phyloP scores from a whole-genome alignment of 2,888 invertebrate genomes.

The Tortricodes alternella region DNA sequence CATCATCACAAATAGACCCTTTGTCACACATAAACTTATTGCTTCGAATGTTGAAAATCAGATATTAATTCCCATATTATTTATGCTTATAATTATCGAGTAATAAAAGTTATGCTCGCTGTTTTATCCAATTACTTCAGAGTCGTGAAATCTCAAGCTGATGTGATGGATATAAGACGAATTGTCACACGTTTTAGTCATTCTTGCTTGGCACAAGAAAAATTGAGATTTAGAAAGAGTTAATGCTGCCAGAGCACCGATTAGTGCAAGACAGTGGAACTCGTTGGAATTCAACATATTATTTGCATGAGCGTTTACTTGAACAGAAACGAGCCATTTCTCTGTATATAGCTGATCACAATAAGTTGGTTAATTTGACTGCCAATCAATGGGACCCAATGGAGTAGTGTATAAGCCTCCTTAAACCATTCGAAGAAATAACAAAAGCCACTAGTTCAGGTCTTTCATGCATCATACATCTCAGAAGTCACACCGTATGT shows the following conservation, averaged over 20 bases:
- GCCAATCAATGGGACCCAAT: conserved; percentile 36
- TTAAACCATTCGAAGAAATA: conserved; percentile 43
- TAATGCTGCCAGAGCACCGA: conserved; percentile 41
- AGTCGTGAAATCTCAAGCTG: conserved; percentile 42
- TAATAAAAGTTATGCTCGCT: no score
- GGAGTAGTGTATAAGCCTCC: conserved; percentile 38
- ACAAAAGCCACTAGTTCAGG: conserved; percentile 41
- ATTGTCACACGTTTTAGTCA: conserved; percentile 46
- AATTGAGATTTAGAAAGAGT: conserved; percentile 41
- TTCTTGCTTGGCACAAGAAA: conserved; percentile 37
- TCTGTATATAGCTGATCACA: conserved; percentile 35
- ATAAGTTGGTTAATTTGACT: conserved; percentile 34
- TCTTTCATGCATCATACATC: conserved; percentile 38
- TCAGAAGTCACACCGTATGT: conserved; percentile 38
- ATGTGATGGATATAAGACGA: conserved; percentile 40
- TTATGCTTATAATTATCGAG: no score
- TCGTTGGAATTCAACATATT: conserved; percentile 40
- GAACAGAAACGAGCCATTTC: conserved; percentile 40
- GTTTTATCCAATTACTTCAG: conserved; percentile 44
- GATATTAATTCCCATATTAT: no score
- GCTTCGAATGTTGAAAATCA: no score
- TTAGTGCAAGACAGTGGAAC: conserved; percentile 40
- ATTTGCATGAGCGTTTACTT: conserved; percentile 36
- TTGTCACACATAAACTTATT: no score
- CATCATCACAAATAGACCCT: no score